A percentile compares a stretch with the other conserved stretches of the same genome.
These are phyloP conservation scores for Amyelois transitella DNA, from an alignment of 1,140 invertebrate genomes.

Conservation along the genomic window DNA sequence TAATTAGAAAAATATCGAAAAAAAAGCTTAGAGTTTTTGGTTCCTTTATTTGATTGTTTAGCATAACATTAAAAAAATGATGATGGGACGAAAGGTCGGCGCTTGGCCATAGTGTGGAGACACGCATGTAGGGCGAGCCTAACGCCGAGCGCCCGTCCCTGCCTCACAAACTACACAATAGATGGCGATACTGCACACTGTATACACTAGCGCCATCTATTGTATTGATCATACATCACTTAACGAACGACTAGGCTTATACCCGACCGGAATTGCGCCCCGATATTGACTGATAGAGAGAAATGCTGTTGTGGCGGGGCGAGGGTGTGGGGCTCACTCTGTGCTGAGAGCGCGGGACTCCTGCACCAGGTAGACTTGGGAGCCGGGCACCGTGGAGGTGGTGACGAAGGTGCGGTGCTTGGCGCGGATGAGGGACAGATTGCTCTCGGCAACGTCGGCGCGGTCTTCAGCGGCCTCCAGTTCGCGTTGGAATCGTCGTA, in stretches of 20 bases:
- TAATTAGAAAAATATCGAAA: constrained; percentile 61
- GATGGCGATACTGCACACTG: constrained; percentile 27
- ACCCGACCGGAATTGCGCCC: constrained; percentile 70
- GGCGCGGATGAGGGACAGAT: constrained; percentile 93
- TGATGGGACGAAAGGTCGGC: constrained; percentile 57
- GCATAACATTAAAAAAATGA: constrained; percentile 52
- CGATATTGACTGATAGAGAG: constrained; percentile 46
- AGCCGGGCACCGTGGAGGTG: constrained; percentile 88
- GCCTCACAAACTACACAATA: constrained; percentile 21
- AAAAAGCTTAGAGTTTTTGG: constrained; percentile 64
- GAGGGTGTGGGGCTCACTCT: constrained; percentile 40
- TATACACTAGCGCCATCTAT: constrained; percentile 32
- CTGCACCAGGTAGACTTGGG: constrained; percentile 90
- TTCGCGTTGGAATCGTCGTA: constrained; percentile 97
- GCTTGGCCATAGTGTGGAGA: constrained; percentile 51
- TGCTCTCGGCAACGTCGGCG: constrained; percentile 95
- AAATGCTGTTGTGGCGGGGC: constrained; percentile 62
- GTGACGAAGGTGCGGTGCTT: constrained; percentile 97
- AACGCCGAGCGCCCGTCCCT: constrained; percentile 57
- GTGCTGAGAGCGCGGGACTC: constrained; percentile 77
- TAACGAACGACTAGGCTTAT: constrained; percentile 72
- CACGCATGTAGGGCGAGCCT: constrained; percentile 63
- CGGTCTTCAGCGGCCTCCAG: constrained; percentile 96
- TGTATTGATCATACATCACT: constrained; percentile 48
- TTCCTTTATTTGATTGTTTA: constrained; percentile 67